Conservation (phyloP, 2,888 invertebrate genomes). For the Aleiodes testaceus region DNA sequence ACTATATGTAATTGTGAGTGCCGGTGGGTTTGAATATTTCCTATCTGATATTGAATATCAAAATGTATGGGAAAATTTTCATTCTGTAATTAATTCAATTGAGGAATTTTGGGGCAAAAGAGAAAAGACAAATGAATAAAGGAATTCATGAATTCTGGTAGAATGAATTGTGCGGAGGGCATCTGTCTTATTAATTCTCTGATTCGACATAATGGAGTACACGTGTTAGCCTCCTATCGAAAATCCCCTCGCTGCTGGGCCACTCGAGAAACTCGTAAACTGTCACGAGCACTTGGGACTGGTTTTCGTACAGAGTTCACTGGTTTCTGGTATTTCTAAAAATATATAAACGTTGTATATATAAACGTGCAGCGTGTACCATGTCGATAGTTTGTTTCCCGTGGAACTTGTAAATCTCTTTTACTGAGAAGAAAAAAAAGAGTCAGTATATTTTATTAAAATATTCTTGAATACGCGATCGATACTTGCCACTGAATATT, state of each 20-base stretch:
- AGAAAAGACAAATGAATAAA: not conserved
- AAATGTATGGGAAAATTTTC: constrained; percentile 14
- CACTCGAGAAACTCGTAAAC: constrained; percentile 54
- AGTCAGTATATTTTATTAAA: constrained; percentile 24
- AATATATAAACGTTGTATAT: constrained; percentile 8
- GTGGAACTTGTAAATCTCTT: constrained; percentile 43
- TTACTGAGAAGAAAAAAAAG: not conserved
- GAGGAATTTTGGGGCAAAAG: not conserved
- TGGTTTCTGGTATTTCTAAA: constrained; percentile 13
- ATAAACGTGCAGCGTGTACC: constrained; percentile 12
- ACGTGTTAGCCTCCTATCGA: constrained; percentile 48
- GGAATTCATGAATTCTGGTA: constrained; percentile 15
- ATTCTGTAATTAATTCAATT: not conserved
- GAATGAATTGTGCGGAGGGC: not conserved
- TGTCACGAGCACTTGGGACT: constrained; percentile 54
- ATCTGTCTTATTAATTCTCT: constrained; percentile 4
- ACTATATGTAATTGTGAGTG: constrained; percentile 14
- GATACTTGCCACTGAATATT: constrained; percentile 32
- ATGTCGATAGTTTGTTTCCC: constrained; percentile 31
- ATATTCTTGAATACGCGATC: constrained; percentile 31
- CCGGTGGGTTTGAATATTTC: constrained; percentile 36
- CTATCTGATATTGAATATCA: constrained; percentile 30
- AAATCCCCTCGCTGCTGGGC: constrained; percentile 44
- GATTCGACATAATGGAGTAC: constrained; percentile 39
- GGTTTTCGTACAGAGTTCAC: constrained; percentile 42